These are phyloP conservation scores for Sylvia atricapilla DNA, from an alignment of 2,113 vertebrate species.

Conservation along the genomic window DNA sequence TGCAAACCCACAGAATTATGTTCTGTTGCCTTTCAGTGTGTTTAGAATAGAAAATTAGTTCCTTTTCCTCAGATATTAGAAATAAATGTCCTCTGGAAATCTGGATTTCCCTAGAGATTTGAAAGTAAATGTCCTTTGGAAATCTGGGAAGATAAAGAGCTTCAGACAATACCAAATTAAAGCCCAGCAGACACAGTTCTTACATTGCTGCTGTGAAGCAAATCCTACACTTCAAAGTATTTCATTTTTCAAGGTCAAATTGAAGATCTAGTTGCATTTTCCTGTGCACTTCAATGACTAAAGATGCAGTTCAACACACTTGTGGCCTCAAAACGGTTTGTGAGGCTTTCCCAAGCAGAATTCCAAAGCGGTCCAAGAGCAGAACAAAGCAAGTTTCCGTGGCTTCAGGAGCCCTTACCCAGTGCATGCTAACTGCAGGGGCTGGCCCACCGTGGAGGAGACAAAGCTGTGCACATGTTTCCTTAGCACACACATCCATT, in stretches of 20 bases:
- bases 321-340: background rate
- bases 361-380: background rate
- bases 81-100: background rate
- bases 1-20: background rate
- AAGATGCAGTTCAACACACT: background rate
- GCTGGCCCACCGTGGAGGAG: background rate
- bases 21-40: background rate
- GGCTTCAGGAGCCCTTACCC: background rate
- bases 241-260: slow-evolving; percentile 3
- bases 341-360: background rate
- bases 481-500: background rate
- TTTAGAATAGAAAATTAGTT: background rate
- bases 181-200: background rate
- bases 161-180: slow-evolving; percentile 30
- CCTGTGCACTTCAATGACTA: background rate
- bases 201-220: background rate
- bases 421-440: background rate
- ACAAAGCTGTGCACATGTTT: fast-evolving
- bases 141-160: slow-evolving; percentile 10
- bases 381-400: background rate
- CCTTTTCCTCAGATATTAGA: background rate
- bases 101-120: background rate
- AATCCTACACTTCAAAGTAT: slow-evolving; percentile 25
- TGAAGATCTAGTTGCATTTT: background rate
- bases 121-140: background rate